Percentiles rank a stretch among this genome's conserved stretches.
phyloP scores from a whole-genome alignment of 2,797 vertebrate genomes.

The Neomorphus geoffroyi region DNA sequence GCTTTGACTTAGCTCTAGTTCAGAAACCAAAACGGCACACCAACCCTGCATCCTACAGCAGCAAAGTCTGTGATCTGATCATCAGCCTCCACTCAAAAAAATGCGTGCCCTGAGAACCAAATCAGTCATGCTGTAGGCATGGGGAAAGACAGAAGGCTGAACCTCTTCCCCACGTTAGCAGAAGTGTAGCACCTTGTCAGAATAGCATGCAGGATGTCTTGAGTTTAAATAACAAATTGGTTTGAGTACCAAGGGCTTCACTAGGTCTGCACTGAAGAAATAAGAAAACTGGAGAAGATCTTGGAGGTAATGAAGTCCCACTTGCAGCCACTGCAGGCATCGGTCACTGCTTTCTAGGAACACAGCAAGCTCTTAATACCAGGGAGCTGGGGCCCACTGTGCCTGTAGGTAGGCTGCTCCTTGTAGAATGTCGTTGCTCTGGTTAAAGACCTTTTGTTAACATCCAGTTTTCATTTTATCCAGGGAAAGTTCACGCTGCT shows the following conservation, averaged over 20 bases:
- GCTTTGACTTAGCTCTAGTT: not conserved
- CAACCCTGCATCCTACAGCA: not conserved
- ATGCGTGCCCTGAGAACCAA: not conserved
- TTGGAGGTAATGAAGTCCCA: not conserved
- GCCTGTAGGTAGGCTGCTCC: not conserved
- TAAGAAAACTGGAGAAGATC: not conserved
- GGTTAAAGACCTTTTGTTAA: conserved; percentile 32
- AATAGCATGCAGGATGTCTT: not conserved
- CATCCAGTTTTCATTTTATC: conserved; percentile 34
- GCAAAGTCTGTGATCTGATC: not conserved
- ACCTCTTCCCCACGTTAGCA: not conserved
- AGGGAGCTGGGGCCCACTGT: not conserved
- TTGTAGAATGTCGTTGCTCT: not conserved
- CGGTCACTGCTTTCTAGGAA: not conserved
- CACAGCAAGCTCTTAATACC: not conserved
- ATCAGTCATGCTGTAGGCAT: not conserved
- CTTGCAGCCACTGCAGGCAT: not conserved
- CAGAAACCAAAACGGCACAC: not conserved
- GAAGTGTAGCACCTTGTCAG: not conserved
- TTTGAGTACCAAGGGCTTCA: not conserved
- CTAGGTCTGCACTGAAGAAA: not conserved
- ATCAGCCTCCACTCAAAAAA: not conserved
- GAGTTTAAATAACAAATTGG: not conserved
- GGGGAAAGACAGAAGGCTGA: not conserved
- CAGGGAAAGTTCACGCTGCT: not conserved